Evolutionary conservation across 1,140 invertebrate species (phyloP).

Genomic region (Zelostemma sp.): DNA sequence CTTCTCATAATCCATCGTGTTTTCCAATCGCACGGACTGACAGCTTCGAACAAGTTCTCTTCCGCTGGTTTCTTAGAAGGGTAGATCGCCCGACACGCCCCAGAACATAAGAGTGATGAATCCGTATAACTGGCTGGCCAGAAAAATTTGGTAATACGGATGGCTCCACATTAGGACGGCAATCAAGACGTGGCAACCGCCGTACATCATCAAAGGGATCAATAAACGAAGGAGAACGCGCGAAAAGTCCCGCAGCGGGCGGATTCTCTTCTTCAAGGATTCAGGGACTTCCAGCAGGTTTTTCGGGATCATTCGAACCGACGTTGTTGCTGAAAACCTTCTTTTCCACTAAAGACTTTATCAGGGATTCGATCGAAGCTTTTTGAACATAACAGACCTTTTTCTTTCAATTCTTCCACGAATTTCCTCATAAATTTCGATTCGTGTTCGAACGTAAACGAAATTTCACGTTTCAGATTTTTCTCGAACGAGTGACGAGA

Average conservation of each 20-base stretch:
- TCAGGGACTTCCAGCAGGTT: conserved; percentile 11
- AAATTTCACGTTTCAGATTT: too few species aligned
- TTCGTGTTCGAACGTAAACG: too few species aligned
- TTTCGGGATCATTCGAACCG: conserved; percentile 23
- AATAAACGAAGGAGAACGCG: conserved; percentile 29
- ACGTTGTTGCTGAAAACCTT: too few species aligned
- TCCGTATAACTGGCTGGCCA: conserved; percentile 60
- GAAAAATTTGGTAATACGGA: conserved; percentile 53
- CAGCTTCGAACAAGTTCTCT: conserved; percentile 14
- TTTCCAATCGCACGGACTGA: conserved; percentile 39
- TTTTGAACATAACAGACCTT: too few species aligned
- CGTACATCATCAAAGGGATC: conserved; percentile 26
- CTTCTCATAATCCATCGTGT: conserved; percentile 35
- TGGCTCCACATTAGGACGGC: conserved; percentile 46
- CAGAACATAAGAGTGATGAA: conserved; percentile 54
- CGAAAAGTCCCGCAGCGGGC: conserved; percentile 26
- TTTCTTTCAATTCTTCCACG: too few species aligned
- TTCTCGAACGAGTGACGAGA: too few species aligned
- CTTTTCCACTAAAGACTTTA: too few species aligned
- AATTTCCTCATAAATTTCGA: too few species aligned
- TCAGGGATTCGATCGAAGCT: too few species aligned
- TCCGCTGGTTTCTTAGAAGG: conserved; percentile 41
- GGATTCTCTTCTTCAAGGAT: conserved; percentile 5
- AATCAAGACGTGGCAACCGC: conserved; percentile 33
- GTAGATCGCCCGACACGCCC: conserved; percentile 46